Conservation (phyloP, 2,797 vertebrate species). For the Eutrigla gurnardus region DNA sequence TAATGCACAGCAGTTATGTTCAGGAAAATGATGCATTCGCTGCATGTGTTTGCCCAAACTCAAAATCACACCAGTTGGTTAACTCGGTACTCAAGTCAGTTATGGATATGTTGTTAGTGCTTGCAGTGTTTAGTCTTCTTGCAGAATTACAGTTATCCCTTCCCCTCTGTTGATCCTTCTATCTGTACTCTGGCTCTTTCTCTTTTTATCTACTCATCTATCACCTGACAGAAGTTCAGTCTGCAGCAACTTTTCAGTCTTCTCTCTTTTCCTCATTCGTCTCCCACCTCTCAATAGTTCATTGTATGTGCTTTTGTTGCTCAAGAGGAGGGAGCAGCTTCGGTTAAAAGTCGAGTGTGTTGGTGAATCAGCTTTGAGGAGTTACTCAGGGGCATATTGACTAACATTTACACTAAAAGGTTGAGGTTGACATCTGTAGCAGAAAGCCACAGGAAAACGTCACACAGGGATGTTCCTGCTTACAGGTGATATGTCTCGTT, state of each 20-base stretch:
- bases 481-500: not conserved
- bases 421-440: constrained; percentile 9
- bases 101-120: constrained; percentile 24
- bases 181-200: constrained; percentile 26
- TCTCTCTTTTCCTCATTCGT: not conserved
- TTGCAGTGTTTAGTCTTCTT: constrained; percentile 33
- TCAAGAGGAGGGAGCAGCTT: constrained; percentile 33
- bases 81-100: constrained; percentile 21
- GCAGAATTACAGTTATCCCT: constrained; percentile 38
- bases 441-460: not conserved
- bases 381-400: constrained; percentile 22
- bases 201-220: constrained; percentile 61
- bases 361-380: constrained; percentile 42
- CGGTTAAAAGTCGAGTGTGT: constrained; percentile 51
- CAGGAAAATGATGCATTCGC: not conserved
- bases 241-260: constrained; percentile 39
- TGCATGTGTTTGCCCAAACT: constrained; percentile 2
- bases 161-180: constrained; percentile 8
- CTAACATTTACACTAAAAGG: constrained; percentile 15
- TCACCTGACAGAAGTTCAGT: constrained; percentile 52
- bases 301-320: constrained; percentile 43
- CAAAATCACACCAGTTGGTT: constrained; percentile 6
- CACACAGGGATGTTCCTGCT: not conserved
- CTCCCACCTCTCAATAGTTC: constrained; percentile 27
- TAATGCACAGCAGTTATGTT: not conserved